Base-by-base conservation (phyloP, 1,140 invertebrate species). In the Trichomalopsis sarcophagae region DNA sequence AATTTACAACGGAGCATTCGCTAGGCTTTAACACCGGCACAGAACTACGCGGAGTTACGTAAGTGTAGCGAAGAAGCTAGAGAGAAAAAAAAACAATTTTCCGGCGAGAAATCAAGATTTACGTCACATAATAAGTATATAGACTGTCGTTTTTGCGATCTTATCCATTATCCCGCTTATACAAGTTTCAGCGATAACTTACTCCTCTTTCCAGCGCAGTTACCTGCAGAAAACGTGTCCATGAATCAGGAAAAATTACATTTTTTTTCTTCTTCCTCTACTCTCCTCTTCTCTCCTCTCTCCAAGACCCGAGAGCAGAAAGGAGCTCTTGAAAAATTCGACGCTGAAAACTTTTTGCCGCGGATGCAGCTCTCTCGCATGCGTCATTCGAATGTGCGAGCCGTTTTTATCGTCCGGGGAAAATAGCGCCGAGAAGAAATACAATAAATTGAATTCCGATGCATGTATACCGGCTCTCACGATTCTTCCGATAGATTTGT, bases 81-180 rank as follows among this genome's bases (percentile, higher is more conserved):
- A 21, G 50, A 17, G 6, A 62, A n/a, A n/a, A 62, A n/a, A 44
- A 74, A 40, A 74, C 14, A 17, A 40, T 74, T 30, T 74, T 36
- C 33, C 17, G 33, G 1, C 71, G 71, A 73, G 30, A 36, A 21
- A 23, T 44, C 6, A 55, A 80, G 78, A 69, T 68, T 68, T 80
- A 80, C 62, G 30, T 40, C 40, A 44, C 13, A 14, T 68, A 68
- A 80, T 44, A 68, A 80, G 33, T 68, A 80, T 68, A 40, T 80
- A 21, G 17, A 74, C 27, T 17, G 21, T 74, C 21, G 4, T 66
- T 78, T 78, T 74, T 62, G 27, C 40, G 55, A 36, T 36, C 78
- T 68, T 80, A 80, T 69, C 78, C 23, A 68, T 80, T 80, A 80
- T 80, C 66, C 62, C 33, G 78, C 62, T 66, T 80, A 69, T 66